Conservation (phyloP, 1,140 invertebrate species). For the Bemisia tabaci region DNA sequence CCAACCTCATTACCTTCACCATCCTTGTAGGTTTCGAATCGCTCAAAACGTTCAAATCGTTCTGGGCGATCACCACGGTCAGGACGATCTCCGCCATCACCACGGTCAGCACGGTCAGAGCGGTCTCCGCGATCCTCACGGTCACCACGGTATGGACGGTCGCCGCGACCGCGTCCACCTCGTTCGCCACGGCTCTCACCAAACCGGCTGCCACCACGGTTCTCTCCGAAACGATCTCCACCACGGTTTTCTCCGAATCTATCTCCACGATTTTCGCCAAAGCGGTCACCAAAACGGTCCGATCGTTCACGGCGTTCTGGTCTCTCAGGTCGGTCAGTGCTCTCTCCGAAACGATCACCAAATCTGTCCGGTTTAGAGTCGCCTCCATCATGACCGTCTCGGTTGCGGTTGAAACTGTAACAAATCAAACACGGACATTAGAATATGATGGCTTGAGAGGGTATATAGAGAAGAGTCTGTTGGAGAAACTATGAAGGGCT, state of each 20-base stretch:
- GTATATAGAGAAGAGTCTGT: too few species aligned
- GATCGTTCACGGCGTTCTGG: background rate
- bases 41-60: conserved; percentile 26
- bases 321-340: background rate
- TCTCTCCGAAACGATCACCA: background rate
- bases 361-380: background rate
- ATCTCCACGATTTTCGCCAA: conserved; percentile 5
- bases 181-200: conserved; percentile 28
- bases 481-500: too few species aligned
- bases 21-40: conserved; percentile 13
- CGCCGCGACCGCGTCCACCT: conserved; percentile 16
- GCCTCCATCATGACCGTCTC: background rate
- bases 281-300: background rate
- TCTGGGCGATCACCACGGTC: conserved; percentile 33
- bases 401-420: background rate
- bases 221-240: conserved; percentile 9
- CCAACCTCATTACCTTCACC: conserved; percentile 23
- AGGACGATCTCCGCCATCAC: conserved; percentile 31
- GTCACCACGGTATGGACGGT: conserved; percentile 24
- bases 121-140: conserved; percentile 20
- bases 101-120: conserved; percentile 15
- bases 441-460: too few species aligned
- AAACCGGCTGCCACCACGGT: conserved; percentile 28
- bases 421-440: too few species aligned
- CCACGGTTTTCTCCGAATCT: conserved; percentile 20